Evolutionary conservation across 2,888 invertebrate species (phyloP).

Genomic region (Ectropis crepuscularia): DNA sequence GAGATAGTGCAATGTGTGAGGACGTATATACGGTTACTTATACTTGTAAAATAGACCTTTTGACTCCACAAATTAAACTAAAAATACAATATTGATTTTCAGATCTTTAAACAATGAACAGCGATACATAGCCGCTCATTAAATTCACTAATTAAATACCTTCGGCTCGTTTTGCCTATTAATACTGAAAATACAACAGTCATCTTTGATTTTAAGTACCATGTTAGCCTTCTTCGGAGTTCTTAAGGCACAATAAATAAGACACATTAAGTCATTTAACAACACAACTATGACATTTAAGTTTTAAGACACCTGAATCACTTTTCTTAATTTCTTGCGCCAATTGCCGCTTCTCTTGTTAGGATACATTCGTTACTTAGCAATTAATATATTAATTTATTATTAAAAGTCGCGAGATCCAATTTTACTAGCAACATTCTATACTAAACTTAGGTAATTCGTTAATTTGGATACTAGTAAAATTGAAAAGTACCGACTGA

Average conservation of each 20-base stretch:
- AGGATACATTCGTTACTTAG: conserved; percentile 73
- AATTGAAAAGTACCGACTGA: conserved; percentile 61
- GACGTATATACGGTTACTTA: no score
- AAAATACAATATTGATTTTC: conserved; percentile 37
- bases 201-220: conserved; percentile 60
- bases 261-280: conserved; percentile 59
- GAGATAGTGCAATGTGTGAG: no score
- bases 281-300: conserved; percentile 35
- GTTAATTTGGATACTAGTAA: conserved; percentile 61
- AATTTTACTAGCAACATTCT: conserved; percentile 61
- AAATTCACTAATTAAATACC: conserved; percentile 42
- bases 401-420: conserved; percentile 66
- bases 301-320: conserved; percentile 30
- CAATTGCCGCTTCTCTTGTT: conserved; percentile 57
- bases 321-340: conserved; percentile 38
- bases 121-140: conserved; percentile 28
- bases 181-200: conserved; percentile 65
- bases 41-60: no score
- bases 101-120: conserved; percentile 39
- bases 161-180: conserved; percentile 43
- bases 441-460: conserved; percentile 39
- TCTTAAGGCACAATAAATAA: conserved; percentile 62
- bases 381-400: conserved; percentile 75
- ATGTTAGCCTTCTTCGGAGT: conserved; percentile 46
- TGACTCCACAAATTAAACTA: conserved; percentile 25